Conservation (phyloP, 2,113 vertebrate genomes). For the Caracal caracal region DNA sequence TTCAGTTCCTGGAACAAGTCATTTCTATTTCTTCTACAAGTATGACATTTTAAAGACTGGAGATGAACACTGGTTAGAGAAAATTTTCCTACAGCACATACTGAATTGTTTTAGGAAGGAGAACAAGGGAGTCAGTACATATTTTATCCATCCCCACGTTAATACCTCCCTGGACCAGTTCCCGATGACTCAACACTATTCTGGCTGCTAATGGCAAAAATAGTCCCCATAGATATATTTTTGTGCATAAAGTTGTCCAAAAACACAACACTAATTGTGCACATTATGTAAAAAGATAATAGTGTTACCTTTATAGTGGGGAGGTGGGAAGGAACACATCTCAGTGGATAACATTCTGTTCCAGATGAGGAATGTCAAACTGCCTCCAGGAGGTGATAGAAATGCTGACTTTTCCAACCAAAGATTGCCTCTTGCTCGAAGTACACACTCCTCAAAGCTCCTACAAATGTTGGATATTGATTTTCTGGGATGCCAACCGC, state of each 20-base stretch:
- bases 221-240: conserved; percentile 71
- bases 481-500: not conserved
- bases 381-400: conserved; percentile 51
- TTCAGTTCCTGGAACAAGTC: not conserved
- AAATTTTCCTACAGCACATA: not conserved
- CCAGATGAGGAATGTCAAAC: conserved; percentile 52
- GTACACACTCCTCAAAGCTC: not conserved
- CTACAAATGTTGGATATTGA: not conserved
- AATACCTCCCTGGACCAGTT: conserved; percentile 52
- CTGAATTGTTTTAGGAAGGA: not conserved
- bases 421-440: not conserved
- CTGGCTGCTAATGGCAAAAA: conserved; percentile 65
- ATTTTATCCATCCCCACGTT: not conserved
- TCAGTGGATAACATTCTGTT: conserved; percentile 54
- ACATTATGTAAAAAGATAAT: conserved; percentile 70
- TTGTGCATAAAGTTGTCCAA: conserved; percentile 72
- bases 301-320: conserved; percentile 68
- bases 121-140: not conserved
- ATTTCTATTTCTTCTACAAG: conserved; percentile 13
- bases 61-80: not conserved
- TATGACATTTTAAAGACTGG: not conserved
- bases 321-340: not conserved
- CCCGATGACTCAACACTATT: conserved; percentile 52
- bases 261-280: conserved; percentile 75
- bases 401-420: conserved; percentile 57